Evolutionary conservation across 2,888 invertebrate genomes (phyloP), one percentile per base, ranked within the genome.

Genomic region (Crematogaster levior): DNA sequence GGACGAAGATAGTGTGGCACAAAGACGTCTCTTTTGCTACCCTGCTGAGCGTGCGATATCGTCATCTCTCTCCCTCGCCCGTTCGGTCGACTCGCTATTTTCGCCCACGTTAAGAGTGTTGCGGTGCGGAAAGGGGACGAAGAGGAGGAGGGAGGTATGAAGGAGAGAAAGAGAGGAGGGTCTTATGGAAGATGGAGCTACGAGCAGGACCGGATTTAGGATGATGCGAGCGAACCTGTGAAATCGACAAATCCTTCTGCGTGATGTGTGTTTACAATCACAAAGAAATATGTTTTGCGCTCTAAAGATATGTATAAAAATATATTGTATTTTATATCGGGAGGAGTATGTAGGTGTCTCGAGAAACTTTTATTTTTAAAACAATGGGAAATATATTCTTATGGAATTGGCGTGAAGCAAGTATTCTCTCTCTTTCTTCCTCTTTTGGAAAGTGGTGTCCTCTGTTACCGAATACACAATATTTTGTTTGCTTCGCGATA

Each of bases 1-100:
- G 77, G 70, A 79, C 77, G 70, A 79, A 70, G 77, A 79, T 79
- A 79, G 56, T 34, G 56, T 9, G 77, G 43, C 43, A 79, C 77
- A 79, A 79, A 79, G 77, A 79, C 70, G 70, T 68, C 56, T 79
- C 77, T 79, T 68, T 79, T 58, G 70, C 77, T 79, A 79, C 77
- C 77, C 70, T n/a, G 68, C 77, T 79, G 70, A 79, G 77, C 53
- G 53, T 53, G 10, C 53, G 40, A 66, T 79, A 56, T 79, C 43
- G 12, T 30, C 68, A 1, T 79, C 77, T 43, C 63, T 56, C 53
- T 70, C 34, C 7, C 30, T 70, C 70, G 12, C 24, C 18, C 18
- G 56, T 68, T 70, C 43, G 34, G 21, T n/a, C 48, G 61, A 61
- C 34, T 34, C 43, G 77, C 70, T 79, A 79, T 70, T 79, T 79